phyloP scores from a whole-genome alignment of 2,888 invertebrate genomes.

The Thyatira batis region DNA sequence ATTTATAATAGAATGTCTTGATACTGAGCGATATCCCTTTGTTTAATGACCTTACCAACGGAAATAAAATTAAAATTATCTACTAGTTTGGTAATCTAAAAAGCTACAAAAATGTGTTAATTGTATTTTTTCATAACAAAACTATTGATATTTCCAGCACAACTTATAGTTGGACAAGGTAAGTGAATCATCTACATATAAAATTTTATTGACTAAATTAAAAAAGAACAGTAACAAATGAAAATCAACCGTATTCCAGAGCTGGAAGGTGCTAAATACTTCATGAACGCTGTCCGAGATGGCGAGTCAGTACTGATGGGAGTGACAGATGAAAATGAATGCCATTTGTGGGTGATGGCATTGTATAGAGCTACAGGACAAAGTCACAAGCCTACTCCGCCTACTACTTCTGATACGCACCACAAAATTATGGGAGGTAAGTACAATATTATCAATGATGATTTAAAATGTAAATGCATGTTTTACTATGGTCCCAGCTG shows the following conservation, averaged over 20 bases:
- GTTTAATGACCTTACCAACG: too few relatives aligned
- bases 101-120: not conserved
- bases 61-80: too few relatives aligned
- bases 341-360: conserved; percentile 99
- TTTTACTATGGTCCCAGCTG: too few relatives aligned
- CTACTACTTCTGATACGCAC: conserved; percentile 87
- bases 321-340: conserved; percentile 98
- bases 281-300: conserved; percentile 99
- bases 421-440: conserved; percentile 93
- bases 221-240: conserved; percentile 1
- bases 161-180: conserved; percentile 96
- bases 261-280: conserved; percentile 95
- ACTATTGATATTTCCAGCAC: conserved; percentile 83
- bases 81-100: too few relatives aligned
- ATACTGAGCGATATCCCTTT: too few relatives aligned
- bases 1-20: not conserved
- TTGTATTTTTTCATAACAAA: conserved; percentile 23
- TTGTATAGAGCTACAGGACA: conserved; percentile 99
- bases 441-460: conserved; percentile 29
- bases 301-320: conserved; percentile 98
- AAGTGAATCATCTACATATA: conserved; percentile 54
- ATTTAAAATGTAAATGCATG: too few relatives aligned
- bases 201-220: too few relatives aligned
- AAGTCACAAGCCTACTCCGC: conserved; percentile 98
- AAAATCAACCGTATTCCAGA: conserved; percentile 77